Percentiles rank a stretch among this genome's conserved stretches.
Evolutionary conservation across 2,888 invertebrate species (phyloP).

Genomic region (Hyposoter dolosus): DNA sequence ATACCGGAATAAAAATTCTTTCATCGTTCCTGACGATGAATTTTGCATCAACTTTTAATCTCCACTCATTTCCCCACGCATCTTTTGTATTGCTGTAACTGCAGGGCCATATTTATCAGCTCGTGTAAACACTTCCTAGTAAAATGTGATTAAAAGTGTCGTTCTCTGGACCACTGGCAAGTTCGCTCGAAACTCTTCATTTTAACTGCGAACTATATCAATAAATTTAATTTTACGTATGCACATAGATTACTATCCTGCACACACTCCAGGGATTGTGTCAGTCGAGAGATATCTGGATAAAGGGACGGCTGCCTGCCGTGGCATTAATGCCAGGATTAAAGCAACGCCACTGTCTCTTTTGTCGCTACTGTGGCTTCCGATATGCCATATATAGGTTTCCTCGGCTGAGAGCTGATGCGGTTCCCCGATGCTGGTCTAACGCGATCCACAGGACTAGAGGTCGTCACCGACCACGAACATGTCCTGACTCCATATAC

Average conservation of each 20-base stretch:
- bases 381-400: slow-evolving; percentile 30
- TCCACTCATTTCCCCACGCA: neutral
- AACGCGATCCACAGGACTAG: slow-evolving; percentile 62
- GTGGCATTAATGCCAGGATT: slow-evolving; percentile 79
- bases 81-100: neutral
- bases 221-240: slow-evolving; percentile 7
- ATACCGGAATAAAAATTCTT: slow-evolving; percentile 27
- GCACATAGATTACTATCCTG: neutral
- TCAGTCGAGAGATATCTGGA: slow-evolving; percentile 53
- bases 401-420: slow-evolving; percentile 42
- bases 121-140: neutral
- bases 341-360: slow-evolving; percentile 69
- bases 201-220: slow-evolving; percentile 1
- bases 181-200: neutral
- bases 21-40: slow-evolving; percentile 4
- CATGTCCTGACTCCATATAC: slow-evolving; percentile 12
- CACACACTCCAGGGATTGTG: slow-evolving; percentile 6
- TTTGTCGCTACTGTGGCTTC: slow-evolving; percentile 56
- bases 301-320: slow-evolving; percentile 73
- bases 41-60: slow-evolving; percentile 6
- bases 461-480: slow-evolving; percentile 54
- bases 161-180: neutral
- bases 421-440: slow-evolving; percentile 66
- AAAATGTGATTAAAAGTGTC: neutral
- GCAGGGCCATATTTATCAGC: neutral